Evolutionary conservation across 2,113 vertebrate genomes (phyloP).

Genomic region (Setophaga petechia): DNA sequence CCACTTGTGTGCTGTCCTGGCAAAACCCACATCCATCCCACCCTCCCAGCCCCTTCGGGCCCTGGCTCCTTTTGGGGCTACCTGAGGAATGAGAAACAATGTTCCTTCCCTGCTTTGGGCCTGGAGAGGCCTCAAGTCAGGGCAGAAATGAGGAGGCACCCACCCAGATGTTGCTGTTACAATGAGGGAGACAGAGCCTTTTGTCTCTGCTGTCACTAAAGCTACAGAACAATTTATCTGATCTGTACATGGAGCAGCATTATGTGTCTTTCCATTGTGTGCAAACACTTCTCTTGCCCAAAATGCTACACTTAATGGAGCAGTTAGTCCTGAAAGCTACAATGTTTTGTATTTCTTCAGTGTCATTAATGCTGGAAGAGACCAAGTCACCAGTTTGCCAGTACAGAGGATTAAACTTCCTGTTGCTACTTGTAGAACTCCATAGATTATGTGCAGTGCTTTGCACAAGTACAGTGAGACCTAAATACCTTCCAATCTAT

Average conservation of each 20-base stretch:
- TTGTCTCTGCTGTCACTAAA: conserved; percentile 49
- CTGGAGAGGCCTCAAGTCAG: conserved; percentile 6
- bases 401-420: neutral
- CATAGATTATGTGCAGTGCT: conserved; percentile 8
- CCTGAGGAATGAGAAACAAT: neutral
- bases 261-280: conserved; percentile 55
- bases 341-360: neutral
- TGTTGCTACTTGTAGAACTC: conserved; percentile 41
- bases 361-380: neutral
- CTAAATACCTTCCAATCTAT: conserved; percentile 31
- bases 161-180: conserved; percentile 43
- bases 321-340: conserved; percentile 23
- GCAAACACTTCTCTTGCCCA: conserved; percentile 48
- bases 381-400: conserved; percentile 6
- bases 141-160: neutral
- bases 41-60: neutral
- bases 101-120: neutral
- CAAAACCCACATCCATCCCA: neutral
- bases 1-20: neutral
- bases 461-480: conserved; percentile 20
- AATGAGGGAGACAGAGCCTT: conserved; percentile 14
- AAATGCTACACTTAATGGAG: conserved; percentile 13
- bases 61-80: neutral
- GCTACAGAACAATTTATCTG: conserved; percentile 35
- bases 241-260: conserved; percentile 21